Percentiles rank a stretch among this genome's conserved stretches.
phyloP scores from a whole-genome alignment of 23 tunicate species.

The Pegea sp. region DNA sequence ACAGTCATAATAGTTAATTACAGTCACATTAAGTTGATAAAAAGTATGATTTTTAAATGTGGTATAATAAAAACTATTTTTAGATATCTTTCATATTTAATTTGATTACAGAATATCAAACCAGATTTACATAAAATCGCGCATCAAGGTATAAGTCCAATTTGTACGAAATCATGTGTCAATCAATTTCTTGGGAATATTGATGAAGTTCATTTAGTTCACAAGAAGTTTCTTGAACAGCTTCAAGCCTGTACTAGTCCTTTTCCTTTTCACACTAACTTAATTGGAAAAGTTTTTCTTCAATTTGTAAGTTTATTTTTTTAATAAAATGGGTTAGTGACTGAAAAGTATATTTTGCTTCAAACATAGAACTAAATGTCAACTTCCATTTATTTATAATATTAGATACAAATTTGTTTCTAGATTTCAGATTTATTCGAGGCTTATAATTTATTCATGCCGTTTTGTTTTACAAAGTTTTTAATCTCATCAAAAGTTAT shows the following conservation, averaged over 20 bases:
- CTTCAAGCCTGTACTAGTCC: conserved; percentile 28
- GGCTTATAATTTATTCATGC: too few species aligned
- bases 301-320: conserved; percentile 66
- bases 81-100: not conserved
- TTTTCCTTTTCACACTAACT: conserved; percentile 43
- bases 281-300: conserved; percentile 63
- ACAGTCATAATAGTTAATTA: too few species aligned
- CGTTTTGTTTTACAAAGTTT: too few species aligned
- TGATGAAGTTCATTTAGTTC: conserved; percentile 32
- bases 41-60: too few species aligned
- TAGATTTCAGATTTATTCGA: too few species aligned
- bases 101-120: conserved; percentile 31
- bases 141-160: conserved; percentile 11
- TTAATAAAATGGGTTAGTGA: too few species aligned
- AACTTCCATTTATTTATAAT: too few species aligned
- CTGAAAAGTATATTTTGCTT: too few species aligned
- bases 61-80: not conserved
- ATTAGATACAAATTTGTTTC: too few species aligned
- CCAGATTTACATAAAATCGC: conserved; percentile 25
- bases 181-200: conserved; percentile 45
- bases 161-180: conserved; percentile 13
- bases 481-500: too few species aligned
- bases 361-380: too few species aligned
- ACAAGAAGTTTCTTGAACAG: conserved; percentile 16
- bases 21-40: too few species aligned